Evolutionary conservation across 2,797 vertebrate genomes (phyloP), one percentile per base, ranked within the genome.

Genomic region (Mallotus villosus): DNA sequence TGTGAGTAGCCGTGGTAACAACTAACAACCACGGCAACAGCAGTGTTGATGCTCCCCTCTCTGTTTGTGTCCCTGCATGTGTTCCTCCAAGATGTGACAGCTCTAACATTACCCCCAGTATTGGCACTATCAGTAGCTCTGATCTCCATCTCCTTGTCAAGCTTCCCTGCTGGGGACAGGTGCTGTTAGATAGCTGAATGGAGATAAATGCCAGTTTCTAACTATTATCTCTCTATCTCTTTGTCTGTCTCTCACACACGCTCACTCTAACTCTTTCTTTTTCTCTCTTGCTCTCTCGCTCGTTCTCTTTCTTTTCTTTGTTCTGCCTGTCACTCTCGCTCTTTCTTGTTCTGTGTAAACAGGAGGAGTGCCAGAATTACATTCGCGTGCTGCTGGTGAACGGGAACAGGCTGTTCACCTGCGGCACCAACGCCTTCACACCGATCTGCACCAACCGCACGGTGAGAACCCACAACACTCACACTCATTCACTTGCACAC

Each of bases 311-410:
- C 58, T 60, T 41, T 41, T 55, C 17, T 14, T 12, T 41, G 0
- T 29, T 78, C 53, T 80, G 76, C 17, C 25, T 85, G 74, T 84
- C 74, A 79, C 82, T 73, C 22, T 73, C 16, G 81, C 78, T 83
- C n/a, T 60, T 12, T 41, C 37, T 11, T 25, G 5, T 25, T 51
- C 49, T n/a, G 6, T 83, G 79, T 87, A 81, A 21, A 8, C 91
- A 99, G 97, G 97, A 98, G 78, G 97, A 99, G 85, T 99, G 97
- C 87, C 97, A 99, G 92, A 99, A 99, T 92, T 99, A 99, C 77
- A 95, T 99, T 82, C 94, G 97, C 73, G 97, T 99, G 58, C 95
- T 99, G 53, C 90, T 99, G 78, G 95, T 99, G 82, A 96, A 95
- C 12, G 95, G 96, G 1, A 94, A 97, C 89, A 91, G 95, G 71